phyloP scores from a whole-genome alignment of 2,888 invertebrate genomes.

The Lycocerus yunnanus region DNA sequence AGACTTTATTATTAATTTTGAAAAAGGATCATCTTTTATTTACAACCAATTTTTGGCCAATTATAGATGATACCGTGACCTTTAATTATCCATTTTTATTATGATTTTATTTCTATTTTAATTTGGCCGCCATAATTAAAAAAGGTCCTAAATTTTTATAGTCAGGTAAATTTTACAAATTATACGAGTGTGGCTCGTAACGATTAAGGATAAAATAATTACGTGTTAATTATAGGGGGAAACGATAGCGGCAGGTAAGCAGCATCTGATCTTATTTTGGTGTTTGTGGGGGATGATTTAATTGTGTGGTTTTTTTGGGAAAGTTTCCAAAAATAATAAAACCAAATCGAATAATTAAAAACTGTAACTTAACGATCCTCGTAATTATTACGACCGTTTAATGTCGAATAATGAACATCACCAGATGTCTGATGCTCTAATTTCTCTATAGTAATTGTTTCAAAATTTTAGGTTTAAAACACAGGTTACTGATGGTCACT shows the following conservation, averaged over 20 bases:
- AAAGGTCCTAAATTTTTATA: slow-evolving; percentile 21
- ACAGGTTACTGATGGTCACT: background rate
- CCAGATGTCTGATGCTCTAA: background rate
- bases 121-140: slow-evolving; percentile 28
- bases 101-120: slow-evolving; percentile 22
- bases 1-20: slow-evolving; percentile 8
- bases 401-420: background rate
- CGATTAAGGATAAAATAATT: slow-evolving; percentile 30
- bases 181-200: slow-evolving; percentile 24
- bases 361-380: background rate
- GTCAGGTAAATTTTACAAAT: slow-evolving; percentile 30
- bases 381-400: background rate
- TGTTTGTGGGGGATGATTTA: background rate
- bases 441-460: background rate
- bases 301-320: background rate
- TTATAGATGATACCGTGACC: slow-evolving; percentile 21
- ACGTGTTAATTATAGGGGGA: slow-evolving; percentile 31
- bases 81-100: slow-evolving; percentile 22
- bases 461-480: background rate
- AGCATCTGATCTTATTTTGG: background rate
- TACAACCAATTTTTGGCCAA: slow-evolving; percentile 25
- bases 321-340: background rate
- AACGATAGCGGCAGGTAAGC: slow-evolving; percentile 21
- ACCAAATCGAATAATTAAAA: background rate
- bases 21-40: slow-evolving; percentile 20